Evolutionary conservation across 2,888 invertebrate genomes (phyloP).

Genomic region (Drosophila paramelanica): DNA sequence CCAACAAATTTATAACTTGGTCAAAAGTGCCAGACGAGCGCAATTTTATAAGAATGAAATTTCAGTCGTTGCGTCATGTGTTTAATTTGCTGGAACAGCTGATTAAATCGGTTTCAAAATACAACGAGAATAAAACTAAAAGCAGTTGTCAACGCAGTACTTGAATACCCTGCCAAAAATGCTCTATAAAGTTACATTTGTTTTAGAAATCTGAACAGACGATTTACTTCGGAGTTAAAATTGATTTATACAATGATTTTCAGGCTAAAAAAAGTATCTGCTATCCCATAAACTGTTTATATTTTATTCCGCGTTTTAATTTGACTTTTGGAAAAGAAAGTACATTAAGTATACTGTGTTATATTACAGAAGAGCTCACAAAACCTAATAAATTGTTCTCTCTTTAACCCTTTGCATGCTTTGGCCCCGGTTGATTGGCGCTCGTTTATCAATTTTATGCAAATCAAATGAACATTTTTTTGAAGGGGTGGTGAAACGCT

Average conservation of each 20-base stretch:
- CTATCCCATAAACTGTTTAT: too few relatives aligned
- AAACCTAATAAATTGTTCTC: constrained; percentile 42
- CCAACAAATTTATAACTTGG: constrained; percentile 40
- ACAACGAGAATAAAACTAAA: background rate
- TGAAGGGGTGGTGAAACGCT: constrained; percentile 1
- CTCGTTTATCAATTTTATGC: constrained; percentile 61
- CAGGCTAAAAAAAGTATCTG: too few relatives aligned
- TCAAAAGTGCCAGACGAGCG: constrained; percentile 24
- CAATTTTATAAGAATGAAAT: constrained; percentile 58
- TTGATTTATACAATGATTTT: too few relatives aligned
- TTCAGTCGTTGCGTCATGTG: constrained; percentile 30
- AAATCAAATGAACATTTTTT: constrained; percentile 50
- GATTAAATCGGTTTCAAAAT: constrained; percentile 47
- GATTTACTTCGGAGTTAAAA: too few relatives aligned
- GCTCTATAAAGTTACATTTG: too few relatives aligned
- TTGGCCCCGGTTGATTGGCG: constrained; percentile 33
- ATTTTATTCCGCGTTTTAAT: too few relatives aligned
- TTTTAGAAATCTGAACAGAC: too few relatives aligned
- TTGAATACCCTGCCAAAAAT: background rate
- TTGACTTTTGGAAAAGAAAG: background rate
- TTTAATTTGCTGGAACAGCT: constrained; percentile 57
- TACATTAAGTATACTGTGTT: constrained; percentile 11
- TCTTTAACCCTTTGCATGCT: constrained; percentile 32
- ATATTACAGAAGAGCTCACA: constrained; percentile 19
- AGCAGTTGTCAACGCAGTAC: background rate